These are phyloP conservation scores for Lithophane leautieri DNA, from an alignment of 2,888 invertebrate species.

Conservation along the genomic window DNA sequence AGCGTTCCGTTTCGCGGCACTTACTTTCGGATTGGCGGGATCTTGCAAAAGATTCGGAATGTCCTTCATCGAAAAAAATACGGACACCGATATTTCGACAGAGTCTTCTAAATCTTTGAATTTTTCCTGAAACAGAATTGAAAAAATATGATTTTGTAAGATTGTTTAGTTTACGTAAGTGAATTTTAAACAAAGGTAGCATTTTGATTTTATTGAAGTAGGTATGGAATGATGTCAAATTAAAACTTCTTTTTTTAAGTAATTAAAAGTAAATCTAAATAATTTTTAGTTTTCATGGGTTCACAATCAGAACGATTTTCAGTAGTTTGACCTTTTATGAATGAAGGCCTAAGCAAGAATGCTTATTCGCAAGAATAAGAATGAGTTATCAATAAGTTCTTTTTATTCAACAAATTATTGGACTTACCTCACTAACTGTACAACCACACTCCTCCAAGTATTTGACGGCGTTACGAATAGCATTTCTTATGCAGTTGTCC, in stretches of 20 bases:
- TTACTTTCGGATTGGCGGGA: slow-evolving; percentile 88
- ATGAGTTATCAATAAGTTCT: too few relatives aligned
- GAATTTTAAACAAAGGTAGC: not conserved
- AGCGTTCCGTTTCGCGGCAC: slow-evolving; percentile 57
- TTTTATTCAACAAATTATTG: too few relatives aligned
- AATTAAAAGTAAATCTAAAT: not conserved
- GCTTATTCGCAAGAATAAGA: not conserved
- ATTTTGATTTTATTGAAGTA: not conserved
- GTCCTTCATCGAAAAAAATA: slow-evolving; percentile 89
- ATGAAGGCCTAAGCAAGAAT: not conserved
- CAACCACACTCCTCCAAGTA: slow-evolving; percentile 88
- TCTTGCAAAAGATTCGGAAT: slow-evolving; percentile 89
- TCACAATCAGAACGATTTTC: too few relatives aligned
- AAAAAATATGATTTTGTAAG: too few relatives aligned
- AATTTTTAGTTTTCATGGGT: not conserved
- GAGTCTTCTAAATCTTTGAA: slow-evolving; percentile 87
- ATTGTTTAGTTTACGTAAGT: not conserved
- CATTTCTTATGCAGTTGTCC: slow-evolving; percentile 86
- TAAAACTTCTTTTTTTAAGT: not conserved
- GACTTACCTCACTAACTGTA: slow-evolving; percentile 73
- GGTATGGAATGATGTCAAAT: not conserved
- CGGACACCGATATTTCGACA: slow-evolving; percentile 87
- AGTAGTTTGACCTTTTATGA: too few relatives aligned
- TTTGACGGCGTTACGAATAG: slow-evolving; percentile 85
- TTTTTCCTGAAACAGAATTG: slow-evolving; percentile 80